These are phyloP conservation scores for Amblyopsis hoosieri DNA, from an alignment of 2,797 vertebrate species.

Conservation along the genomic window DNA sequence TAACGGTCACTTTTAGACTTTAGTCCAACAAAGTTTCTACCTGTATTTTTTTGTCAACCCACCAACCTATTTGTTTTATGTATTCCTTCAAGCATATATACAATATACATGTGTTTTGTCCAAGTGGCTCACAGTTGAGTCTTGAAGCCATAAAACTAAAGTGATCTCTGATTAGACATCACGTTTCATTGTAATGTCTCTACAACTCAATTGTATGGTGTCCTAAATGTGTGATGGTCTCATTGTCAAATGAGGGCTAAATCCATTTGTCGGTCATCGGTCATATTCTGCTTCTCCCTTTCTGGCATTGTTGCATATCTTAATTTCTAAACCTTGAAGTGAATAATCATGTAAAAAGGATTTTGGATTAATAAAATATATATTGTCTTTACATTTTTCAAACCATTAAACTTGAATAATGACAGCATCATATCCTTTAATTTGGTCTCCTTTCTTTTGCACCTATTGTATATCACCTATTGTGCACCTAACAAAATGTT, in stretches of 20 bases:
- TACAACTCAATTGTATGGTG: conserved; percentile 7
- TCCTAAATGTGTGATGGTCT: conserved; percentile 42
- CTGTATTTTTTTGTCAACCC: too few species aligned
- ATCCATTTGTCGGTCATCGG: conserved; percentile 48
- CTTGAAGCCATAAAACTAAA: conserved; percentile 26
- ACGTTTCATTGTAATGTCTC: conserved; percentile 2
- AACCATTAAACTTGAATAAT: conserved; percentile 80
- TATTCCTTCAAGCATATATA: conserved; percentile 23
- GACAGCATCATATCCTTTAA: conserved; percentile 18
- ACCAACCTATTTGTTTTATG: neutral
- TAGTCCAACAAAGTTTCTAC: too few species aligned
- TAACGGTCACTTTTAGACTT: neutral
- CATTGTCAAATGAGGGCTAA: conserved; percentile 70
- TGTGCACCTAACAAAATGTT: too few species aligned
- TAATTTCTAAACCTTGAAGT: conserved; percentile 58
- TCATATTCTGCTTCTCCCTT: conserved; percentile 30
- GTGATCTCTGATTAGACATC: conserved; percentile 9
- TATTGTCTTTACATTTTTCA: conserved; percentile 70
- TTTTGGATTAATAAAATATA: conserved; percentile 65
- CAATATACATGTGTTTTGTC: conserved; percentile 2
- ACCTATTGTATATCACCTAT: too few species aligned
- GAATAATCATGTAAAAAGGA: conserved; percentile 56
- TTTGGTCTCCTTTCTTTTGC: neutral
- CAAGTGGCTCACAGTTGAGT: neutral
- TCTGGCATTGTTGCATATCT: conserved; percentile 68